Evolutionary conservation across 2,113 vertebrate species (phyloP).

Genomic region (Gorilla gorilla): DNA sequence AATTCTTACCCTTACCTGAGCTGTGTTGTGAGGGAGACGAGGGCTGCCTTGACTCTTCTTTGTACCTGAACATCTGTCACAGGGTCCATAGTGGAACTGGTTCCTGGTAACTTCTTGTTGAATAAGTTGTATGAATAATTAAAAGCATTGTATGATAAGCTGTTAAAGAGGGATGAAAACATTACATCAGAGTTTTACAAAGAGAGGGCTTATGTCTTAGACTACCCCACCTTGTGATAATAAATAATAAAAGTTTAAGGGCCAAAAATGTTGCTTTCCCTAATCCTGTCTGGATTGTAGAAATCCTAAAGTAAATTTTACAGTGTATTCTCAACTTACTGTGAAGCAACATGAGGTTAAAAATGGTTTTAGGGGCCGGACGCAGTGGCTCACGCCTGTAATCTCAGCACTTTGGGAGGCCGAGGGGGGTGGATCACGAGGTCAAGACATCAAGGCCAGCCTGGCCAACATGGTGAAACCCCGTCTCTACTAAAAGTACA

Average conservation of each 20-base stretch:
- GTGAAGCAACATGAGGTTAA: not conserved
- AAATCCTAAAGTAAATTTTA: not conserved
- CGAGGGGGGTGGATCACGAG: too few relatives aligned
- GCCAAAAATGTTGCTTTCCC: not conserved
- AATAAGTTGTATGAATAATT: not conserved
- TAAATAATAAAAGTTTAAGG: not conserved
- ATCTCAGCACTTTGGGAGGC: too few relatives aligned
- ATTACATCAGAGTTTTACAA: not conserved
- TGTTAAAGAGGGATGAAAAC: not conserved
- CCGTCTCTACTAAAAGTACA: too few relatives aligned
- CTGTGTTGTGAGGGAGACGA: accelerated
- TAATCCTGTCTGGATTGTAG: not conserved
- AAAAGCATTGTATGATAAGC: not conserved
- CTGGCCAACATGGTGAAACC: too few relatives aligned
- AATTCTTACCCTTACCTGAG: not conserved
- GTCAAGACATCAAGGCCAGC: too few relatives aligned
- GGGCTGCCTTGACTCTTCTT: not conserved
- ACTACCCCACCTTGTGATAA: not conserved
- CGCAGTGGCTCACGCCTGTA: too few relatives aligned
- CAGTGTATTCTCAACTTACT: not conserved
- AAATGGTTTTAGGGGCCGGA: not conserved
- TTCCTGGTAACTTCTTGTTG: too few relatives aligned
- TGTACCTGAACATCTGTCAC: accelerated
- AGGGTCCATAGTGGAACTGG: accelerated
- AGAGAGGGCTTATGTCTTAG: not conserved